Conservation (phyloP, 92 coral and sea anemone species). For the Porites cylindrica region DNA sequence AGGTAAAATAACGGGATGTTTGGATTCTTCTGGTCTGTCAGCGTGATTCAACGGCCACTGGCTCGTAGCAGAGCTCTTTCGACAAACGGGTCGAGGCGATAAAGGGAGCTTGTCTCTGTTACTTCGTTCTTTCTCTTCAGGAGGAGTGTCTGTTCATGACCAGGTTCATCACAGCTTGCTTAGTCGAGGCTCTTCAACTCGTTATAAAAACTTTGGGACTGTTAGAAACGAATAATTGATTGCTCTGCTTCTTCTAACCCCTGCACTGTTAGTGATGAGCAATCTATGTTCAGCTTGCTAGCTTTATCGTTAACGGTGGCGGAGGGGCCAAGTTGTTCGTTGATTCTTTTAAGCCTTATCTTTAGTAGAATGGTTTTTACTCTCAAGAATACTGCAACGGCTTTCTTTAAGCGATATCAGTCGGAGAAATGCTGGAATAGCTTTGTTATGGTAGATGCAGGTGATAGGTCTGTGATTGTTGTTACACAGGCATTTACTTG, state of each 20-base stretch:
- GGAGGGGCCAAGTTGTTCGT: not conserved
- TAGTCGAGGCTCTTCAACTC: too few species aligned
- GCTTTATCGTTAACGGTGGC: slow-evolving; percentile 6
- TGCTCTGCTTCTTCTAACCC: not conserved
- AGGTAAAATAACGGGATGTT: slow-evolving; percentile 67
- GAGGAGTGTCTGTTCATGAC: too few species aligned
- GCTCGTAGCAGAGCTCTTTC: slow-evolving; percentile 32
- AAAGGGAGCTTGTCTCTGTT: slow-evolving; percentile 55
- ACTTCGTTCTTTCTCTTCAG: slow-evolving; percentile 31
- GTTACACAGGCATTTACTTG: slow-evolving; percentile 15
- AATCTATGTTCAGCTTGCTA: not conserved
- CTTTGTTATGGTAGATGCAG: slow-evolving; percentile 24
- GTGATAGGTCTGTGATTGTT: not conserved
- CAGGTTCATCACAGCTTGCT: too few species aligned
- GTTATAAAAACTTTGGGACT: too few species aligned
- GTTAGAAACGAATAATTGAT: too few species aligned
- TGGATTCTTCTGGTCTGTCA: slow-evolving; percentile 57
- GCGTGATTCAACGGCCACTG: slow-evolving; percentile 40
- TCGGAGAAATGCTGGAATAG: slow-evolving; percentile 38
- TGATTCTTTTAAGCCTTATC: slow-evolving; percentile 7
- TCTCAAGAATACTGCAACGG: slow-evolving; percentile 51
- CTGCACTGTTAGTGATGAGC: slow-evolving; percentile 30
- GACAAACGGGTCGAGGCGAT: slow-evolving; percentile 66
- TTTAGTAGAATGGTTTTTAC: slow-evolving; percentile 29
- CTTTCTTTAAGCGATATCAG: slow-evolving; percentile 62